Base-by-base conservation (phyloP, 2,797 vertebrate genomes). In the Denticeps clupeoides region DNA sequence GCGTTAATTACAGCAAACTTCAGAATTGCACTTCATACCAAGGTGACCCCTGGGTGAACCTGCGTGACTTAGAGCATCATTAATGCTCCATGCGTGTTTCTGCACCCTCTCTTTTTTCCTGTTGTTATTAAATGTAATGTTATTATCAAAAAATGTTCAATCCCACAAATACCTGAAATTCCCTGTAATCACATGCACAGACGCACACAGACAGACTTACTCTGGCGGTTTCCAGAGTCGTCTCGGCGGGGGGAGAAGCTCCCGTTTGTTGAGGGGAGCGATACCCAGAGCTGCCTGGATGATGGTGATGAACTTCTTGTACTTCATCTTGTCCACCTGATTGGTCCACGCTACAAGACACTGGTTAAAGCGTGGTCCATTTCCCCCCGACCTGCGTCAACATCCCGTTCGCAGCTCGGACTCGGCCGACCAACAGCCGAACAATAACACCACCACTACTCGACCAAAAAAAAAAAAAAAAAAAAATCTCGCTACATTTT, bases 291-390 rank as follows among this genome's bases (percentile, higher is more conserved):
- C 88, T 3, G 82, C 87, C 77, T 91, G 90, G 77, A 93, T 75
- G 69, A 93, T 82, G 29, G 86, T 85, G 47, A 87, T 82, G 6
- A 90, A 93, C 71, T 91, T 93, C 78, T 93, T 93, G 65, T 88
- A 93, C 69, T 83, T 87, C 90, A 92, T 93, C 38, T 65, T 78
- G 59, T 8, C 11, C 27, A 24, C 35, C 4, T 10, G 18, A 10
- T 16, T 23, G 5, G 11, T 11, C 19, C 13, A n/a, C 35, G 49
- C 44, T n/a, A n/a, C n/a, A n/a, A n/a, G n/a, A n/a, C n/a, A n/a
- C n/a, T n/a, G n/a, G n/a, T n/a, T n/a, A n/a, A n/a, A n/a, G n/a
- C n/a, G n/a, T n/a, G n/a, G n/a, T n/a, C n/a, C n/a, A n/a, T 56
- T 4, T 1, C 46, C 19, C 60, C 52, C 12, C 31, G 21, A 16